Percentiles rank a stretch among this genome's conserved stretches.
Evolutionary conservation across 2,797 vertebrate genomes (phyloP).

Genomic region (Sus cebifrons): DNA sequence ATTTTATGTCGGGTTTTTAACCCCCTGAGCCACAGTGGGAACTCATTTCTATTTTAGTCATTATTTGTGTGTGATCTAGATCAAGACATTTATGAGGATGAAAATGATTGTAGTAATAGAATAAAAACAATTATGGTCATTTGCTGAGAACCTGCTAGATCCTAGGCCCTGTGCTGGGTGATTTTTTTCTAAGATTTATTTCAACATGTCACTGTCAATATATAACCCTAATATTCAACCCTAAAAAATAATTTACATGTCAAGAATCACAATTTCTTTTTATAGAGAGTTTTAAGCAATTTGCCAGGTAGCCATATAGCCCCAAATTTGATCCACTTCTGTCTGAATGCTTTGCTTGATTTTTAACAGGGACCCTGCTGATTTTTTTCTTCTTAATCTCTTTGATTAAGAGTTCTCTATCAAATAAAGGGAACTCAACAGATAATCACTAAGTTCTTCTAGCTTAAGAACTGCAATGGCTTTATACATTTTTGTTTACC

Average conservation of each 20-base stretch:
- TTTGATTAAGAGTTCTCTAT: not conserved
- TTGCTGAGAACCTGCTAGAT: not conserved
- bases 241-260: not conserved
- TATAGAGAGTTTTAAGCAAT: not conserved
- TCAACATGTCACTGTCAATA: not conserved
- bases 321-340: not conserved
- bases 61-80: not conserved
- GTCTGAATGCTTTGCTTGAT: not conserved
- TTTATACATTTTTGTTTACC: not conserved
- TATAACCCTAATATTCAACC: not conserved
- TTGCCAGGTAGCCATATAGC: not conserved
- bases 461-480: not conserved
- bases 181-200: not conserved
- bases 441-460: not conserved
- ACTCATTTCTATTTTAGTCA: not conserved
- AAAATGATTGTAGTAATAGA: not conserved
- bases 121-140: not conserved
- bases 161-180: not conserved
- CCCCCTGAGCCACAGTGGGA: no score
- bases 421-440: not conserved
- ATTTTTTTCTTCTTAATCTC: not conserved
- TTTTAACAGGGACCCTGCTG: not conserved
- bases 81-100: not conserved
- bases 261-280: not conserved
- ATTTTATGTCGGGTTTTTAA: no score